Evolutionary conservation across 2,888 invertebrate species (phyloP).

Genomic region (Entomobrya multifasciata): DNA sequence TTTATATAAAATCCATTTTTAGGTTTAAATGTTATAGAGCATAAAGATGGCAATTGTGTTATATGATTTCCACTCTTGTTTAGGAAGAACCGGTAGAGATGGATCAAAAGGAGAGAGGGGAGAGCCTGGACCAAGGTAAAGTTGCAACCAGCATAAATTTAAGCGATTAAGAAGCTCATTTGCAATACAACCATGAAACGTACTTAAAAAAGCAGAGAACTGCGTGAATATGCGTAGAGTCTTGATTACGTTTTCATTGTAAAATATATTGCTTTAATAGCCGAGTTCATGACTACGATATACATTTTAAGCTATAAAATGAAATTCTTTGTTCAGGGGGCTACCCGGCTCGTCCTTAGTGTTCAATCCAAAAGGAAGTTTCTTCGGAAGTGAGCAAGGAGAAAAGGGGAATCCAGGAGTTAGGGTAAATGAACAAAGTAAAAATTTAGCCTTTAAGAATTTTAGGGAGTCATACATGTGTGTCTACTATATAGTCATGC

Average conservation of each 20-base stretch:
- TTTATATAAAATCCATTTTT: too few species aligned
- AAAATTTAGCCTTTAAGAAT: too few species aligned
- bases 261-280: not conserved
- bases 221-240: too few species aligned
- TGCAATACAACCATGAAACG: constrained; percentile 3
- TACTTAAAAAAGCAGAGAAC: not conserved
- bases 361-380: constrained; percentile 63
- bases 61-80: too few species aligned
- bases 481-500: too few species aligned
- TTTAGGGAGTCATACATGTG: too few species aligned
- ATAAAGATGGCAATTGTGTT: too few species aligned
- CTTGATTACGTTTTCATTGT: not conserved
- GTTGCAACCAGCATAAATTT: not conserved
- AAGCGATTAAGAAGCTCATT: not conserved
- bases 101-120: constrained; percentile 67
- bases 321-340: constrained; percentile 45
- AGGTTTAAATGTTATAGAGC: too few species aligned
- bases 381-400: constrained; percentile 56
- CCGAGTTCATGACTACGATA: not conserved
- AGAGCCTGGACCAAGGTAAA: constrained; percentile 62
- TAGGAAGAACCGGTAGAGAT: constrained; percentile 40
- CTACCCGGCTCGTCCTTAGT: constrained; percentile 56
- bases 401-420: constrained; percentile 68
- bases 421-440: constrained; percentile 28
- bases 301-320: not conserved